Conservation (phyloP, 2,888 invertebrate genomes). For the Deroplatys truncata region DNA sequence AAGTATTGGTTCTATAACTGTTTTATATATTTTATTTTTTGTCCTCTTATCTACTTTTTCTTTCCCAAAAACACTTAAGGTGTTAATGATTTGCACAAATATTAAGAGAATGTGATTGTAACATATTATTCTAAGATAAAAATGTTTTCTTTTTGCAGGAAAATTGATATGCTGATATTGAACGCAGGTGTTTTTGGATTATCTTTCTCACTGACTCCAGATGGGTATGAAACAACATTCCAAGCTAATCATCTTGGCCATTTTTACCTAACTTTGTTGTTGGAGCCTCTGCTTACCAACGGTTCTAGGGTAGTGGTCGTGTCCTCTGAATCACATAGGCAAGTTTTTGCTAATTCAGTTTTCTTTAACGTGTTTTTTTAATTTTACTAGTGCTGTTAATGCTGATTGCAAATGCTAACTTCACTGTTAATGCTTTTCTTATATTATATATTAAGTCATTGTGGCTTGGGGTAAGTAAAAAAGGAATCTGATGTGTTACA, state of each 20-base stretch:
- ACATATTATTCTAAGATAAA: not conserved
- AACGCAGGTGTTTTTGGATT: slow-evolving; percentile 80
- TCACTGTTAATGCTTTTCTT: too few species aligned
- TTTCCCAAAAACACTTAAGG: too few species aligned
- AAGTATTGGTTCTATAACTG: too few species aligned
- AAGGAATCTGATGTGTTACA: too few species aligned
- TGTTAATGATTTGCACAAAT: too few species aligned
- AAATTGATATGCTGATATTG: slow-evolving; percentile 68
- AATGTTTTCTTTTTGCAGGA: slow-evolving; percentile 46
- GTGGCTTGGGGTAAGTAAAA: too few species aligned
- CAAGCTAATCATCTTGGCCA: slow-evolving; percentile 87
- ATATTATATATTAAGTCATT: too few species aligned
- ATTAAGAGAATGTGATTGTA: too few species aligned
- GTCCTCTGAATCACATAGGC: slow-evolving; percentile 88
- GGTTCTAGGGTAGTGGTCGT: slow-evolving; percentile 73
- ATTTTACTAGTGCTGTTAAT: not conserved
- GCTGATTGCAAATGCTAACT: not conserved
- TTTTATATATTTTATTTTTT: too few species aligned
- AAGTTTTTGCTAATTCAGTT: slow-evolving; percentile 29
- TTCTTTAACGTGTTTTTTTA: slow-evolving; percentile 29
- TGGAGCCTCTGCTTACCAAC: slow-evolving; percentile 66
- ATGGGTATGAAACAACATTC: slow-evolving; percentile 72
- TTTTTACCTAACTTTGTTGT: slow-evolving; percentile 70
- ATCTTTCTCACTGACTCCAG: slow-evolving; percentile 66
- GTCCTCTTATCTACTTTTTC: too few species aligned